Evolutionary conservation across 2,797 vertebrate species (phyloP).

Genomic region (Centroberyx gerrardi): DNA sequence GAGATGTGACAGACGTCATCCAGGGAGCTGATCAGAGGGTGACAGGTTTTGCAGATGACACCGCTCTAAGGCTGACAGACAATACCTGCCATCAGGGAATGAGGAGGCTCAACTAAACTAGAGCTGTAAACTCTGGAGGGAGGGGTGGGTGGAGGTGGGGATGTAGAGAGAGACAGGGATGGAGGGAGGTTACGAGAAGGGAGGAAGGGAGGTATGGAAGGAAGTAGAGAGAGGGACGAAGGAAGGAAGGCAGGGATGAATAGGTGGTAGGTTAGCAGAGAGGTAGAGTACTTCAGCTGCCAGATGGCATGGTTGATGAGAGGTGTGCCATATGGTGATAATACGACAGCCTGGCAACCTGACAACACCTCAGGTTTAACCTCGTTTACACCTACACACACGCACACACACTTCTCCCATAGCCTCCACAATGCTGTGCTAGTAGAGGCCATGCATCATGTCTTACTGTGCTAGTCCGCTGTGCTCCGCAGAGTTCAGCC

Average conservation of each 20-base stretch:
- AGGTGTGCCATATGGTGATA: conserved; percentile 57
- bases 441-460: conserved; percentile 30
- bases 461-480: conserved; percentile 27
- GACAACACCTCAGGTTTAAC: conserved; percentile 58
- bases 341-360: conserved; percentile 31
- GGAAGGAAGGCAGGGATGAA: background rate
- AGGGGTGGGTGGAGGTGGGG: background rate
- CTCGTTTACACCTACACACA: conserved; percentile 37
- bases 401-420: background rate
- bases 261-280: conserved; percentile 10
- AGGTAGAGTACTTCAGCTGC: background rate
- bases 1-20: conserved; percentile 56
- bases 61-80: conserved; percentile 25
- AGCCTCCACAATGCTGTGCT: background rate
- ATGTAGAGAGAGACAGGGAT: background rate
- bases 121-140: too few species aligned
- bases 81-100: conserved; percentile 39
- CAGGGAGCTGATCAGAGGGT: conserved; percentile 51
- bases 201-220: background rate
- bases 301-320: conserved; percentile 56
- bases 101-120: too few species aligned
- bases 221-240: background rate
- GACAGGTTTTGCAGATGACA: conserved; percentile 49
- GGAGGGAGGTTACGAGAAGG: background rate
- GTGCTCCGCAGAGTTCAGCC: conserved; percentile 41